Conservation (phyloP, 2,888 invertebrate genomes). For the Lochmaea crataegi region DNA sequence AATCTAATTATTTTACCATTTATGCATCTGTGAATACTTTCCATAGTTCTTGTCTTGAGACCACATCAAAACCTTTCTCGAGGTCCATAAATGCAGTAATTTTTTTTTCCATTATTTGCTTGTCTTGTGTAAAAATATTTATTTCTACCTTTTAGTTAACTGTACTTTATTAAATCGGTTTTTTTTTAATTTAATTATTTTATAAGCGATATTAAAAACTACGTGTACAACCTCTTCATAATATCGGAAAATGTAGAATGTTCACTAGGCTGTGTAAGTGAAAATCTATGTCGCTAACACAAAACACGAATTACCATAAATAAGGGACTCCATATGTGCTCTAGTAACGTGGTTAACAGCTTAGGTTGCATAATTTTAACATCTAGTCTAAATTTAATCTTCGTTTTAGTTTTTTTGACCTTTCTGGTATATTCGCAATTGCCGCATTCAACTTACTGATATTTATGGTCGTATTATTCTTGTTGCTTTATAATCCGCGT, state of each 20-base stretch:
- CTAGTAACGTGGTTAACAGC: not conserved
- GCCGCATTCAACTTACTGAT: slow-evolving; percentile 23
- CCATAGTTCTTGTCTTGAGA: too few species aligned
- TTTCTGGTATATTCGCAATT: slow-evolving; percentile 7
- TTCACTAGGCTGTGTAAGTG: not conserved
- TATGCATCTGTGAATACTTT: too few species aligned
- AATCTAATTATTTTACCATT: too few species aligned
- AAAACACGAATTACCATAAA: slow-evolving; percentile 9
- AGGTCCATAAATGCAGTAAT: too few species aligned
- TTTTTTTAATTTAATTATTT: too few species aligned
- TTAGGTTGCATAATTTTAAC: not conserved
- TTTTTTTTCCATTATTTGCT: too few species aligned
- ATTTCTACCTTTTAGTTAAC: too few species aligned
- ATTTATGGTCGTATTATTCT: slow-evolving; percentile 26
- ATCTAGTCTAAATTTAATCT: slow-evolving; percentile 1
- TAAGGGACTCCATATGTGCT: not conserved
- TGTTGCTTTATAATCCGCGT: slow-evolving; percentile 28
- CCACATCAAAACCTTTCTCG: too few species aligned
- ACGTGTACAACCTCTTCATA: not conserved
- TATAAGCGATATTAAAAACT: not conserved
- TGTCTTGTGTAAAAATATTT: too few species aligned
- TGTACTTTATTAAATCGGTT: too few species aligned
- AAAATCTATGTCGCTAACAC: slow-evolving; percentile 3
- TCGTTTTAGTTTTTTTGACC: not conserved
- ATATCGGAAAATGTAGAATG: not conserved